phyloP scores from a whole-genome alignment of 2,888 invertebrate genomes.

The Agrochola lychnidis region DNA sequence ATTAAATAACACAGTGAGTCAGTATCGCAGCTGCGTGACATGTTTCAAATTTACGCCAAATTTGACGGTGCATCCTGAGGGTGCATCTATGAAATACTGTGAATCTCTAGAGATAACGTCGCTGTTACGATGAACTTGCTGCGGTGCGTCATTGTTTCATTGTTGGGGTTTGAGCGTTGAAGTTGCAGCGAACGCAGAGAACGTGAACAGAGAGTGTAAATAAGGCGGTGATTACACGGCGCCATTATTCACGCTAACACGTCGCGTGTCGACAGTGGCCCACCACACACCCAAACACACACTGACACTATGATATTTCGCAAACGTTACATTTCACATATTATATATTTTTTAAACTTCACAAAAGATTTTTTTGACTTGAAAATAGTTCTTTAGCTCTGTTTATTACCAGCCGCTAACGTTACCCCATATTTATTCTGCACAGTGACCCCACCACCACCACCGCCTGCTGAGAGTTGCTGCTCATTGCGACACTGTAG shows the following conservation, averaged over 20 bases:
- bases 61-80: background rate
- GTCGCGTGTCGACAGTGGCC: background rate
- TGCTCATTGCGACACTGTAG: background rate
- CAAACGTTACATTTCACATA: background rate
- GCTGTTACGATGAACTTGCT: background rate
- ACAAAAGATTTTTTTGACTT: background rate
- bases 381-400: background rate
- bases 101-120: background rate
- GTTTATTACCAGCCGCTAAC: slow-evolving; percentile 3
- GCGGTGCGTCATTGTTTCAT: background rate
- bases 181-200: background rate
- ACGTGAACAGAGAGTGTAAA: slow-evolving; percentile 10
- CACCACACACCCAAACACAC: background rate
- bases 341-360: background rate
- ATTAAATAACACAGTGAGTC: too few species aligned
- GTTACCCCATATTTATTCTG: slow-evolving; percentile 11
- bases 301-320: background rate
- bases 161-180: background rate
- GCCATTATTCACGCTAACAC: slow-evolving; percentile 14
- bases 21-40: too few species aligned
- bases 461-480: background rate
- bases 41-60: background rate
- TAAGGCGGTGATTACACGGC: slow-evolving; percentile 13
- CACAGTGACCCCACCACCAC: background rate
- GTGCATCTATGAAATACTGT: background rate